Percentiles rank a stretch among this genome's conserved stretches.
These are phyloP conservation scores for Poeciliopsis gracilis DNA, from an alignment of 2,797 vertebrate genomes.

Conservation along the genomic window DNA sequence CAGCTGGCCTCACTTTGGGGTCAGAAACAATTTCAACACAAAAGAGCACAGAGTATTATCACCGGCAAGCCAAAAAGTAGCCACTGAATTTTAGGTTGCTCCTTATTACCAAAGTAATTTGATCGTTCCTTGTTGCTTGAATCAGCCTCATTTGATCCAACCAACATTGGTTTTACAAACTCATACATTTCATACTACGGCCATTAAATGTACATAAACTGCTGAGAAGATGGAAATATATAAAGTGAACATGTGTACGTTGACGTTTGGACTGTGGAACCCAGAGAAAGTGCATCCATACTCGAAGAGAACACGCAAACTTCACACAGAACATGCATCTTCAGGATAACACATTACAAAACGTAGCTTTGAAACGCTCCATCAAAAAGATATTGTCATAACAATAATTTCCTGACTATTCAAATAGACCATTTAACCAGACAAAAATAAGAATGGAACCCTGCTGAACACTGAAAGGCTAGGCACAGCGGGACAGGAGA, in stretches of 20 bases:
- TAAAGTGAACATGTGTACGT: not conserved
- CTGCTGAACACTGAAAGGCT: not conserved
- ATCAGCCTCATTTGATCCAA: not conserved
- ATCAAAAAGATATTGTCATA: not conserved
- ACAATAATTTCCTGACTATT: not conserved
- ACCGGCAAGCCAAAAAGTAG: not conserved
- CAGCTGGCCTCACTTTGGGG: not conserved
- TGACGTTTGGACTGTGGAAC: not conserved
- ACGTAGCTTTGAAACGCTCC: not conserved
- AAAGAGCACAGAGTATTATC: not conserved
- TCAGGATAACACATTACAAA: not conserved
- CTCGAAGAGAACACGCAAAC: not conserved
- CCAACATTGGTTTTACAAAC: not conserved
- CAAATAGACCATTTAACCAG: not conserved
- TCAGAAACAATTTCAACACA: not conserved
- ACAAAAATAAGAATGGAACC: not conserved
- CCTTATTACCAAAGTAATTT: not conserved
- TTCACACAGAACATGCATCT: not conserved
- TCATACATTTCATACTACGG: not conserved
- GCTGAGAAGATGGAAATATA: too few species aligned
- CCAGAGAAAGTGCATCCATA: not conserved
- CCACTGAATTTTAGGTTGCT: not conserved
- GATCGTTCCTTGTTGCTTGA: not conserved
- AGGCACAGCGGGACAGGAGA: conserved; percentile 1
- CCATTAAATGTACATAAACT: not conserved